These are phyloP conservation scores for Herpailurus yagouaroundi DNA, from an alignment of 2,113 vertebrate genomes.

Conservation along the genomic window DNA sequence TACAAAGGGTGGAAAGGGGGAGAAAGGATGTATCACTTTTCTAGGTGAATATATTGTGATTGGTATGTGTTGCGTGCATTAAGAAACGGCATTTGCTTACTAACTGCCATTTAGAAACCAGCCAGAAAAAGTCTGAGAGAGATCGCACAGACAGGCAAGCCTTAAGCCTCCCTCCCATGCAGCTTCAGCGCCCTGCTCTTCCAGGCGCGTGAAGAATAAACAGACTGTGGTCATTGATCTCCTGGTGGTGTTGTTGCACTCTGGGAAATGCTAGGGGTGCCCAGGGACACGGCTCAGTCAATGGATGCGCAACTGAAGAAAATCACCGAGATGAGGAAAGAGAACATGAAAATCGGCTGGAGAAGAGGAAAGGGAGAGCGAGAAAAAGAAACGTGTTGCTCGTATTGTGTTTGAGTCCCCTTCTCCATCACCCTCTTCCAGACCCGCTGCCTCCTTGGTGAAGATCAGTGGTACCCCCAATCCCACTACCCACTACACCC, in stretches of 20 bases:
- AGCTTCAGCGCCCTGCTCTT: neutral
- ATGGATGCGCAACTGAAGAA: conserved; percentile 14
- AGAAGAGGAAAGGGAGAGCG: neutral
- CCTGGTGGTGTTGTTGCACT: conserved; percentile 52
- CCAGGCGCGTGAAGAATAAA: conserved; percentile 50
- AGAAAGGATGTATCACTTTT: conserved; percentile 27
- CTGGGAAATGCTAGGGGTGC: conserved; percentile 69
- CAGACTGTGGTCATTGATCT: conserved; percentile 66
- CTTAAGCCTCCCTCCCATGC: neutral
- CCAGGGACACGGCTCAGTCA: conserved; percentile 41
- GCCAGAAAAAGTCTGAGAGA: neutral
- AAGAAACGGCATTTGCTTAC: neutral
- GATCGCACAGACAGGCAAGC: neutral
- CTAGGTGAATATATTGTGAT: neutral
- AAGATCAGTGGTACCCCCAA: neutral
- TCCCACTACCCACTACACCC: no score
- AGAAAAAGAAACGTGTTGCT: conserved; percentile 43
- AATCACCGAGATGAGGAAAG: neutral
- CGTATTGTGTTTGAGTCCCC: neutral
- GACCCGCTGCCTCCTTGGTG: neutral
- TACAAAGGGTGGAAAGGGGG: neutral
- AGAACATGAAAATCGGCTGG: neutral
- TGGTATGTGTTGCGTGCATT: neutral
- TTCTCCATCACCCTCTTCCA: neutral
- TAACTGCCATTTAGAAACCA: neutral